These are phyloP conservation scores for Eunapius fragilis DNA, from an alignment of 37 sponge, comb jelly and placozoan genomes.

Conservation along the genomic window DNA sequence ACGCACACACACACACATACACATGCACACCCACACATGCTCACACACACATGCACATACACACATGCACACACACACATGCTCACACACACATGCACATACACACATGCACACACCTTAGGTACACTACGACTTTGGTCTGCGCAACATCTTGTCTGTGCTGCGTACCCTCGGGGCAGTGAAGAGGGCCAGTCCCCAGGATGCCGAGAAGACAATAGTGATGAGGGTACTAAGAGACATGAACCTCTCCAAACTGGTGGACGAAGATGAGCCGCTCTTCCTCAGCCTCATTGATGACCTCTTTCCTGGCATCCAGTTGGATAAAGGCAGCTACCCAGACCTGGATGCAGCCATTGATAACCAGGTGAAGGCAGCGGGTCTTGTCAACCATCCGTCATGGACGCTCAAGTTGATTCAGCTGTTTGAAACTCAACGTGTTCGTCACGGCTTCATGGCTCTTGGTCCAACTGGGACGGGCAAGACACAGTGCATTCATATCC, in stretches of 20 bases:
- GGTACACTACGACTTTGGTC: constrained; percentile 99
- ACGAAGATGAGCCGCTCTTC: constrained; percentile 99
- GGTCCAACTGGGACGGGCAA: constrained; percentile 98
- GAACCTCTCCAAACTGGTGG: constrained; percentile 99
- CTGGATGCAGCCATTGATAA: constrained; percentile 94
- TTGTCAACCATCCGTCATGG: constrained; percentile 97
- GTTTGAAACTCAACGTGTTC: constrained; percentile 96
- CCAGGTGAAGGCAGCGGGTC: constrained; percentile 75
- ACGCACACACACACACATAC: no score
- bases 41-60: no score
- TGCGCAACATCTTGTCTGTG: constrained; percentile 98
- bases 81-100: no score
- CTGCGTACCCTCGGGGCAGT: constrained; percentile 95
- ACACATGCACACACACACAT: no score
- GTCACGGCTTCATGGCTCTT: constrained; percentile 99
- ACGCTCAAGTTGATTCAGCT: constrained; percentile 96
- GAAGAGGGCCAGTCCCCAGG: constrained; percentile 88
- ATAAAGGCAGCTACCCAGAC: constrained; percentile 88
- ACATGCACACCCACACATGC: no score
- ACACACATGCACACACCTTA: constrained; percentile 52
- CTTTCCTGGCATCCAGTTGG: constrained; percentile 92
- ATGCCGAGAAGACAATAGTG: constrained; percentile 93
- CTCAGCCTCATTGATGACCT: constrained; percentile 95
- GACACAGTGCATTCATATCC: constrained; percentile 89
- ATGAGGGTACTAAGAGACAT: constrained; percentile 98